These are phyloP conservation scores for Margaritifera margaritifera DNA, from an alignment of 2,888 invertebrate genomes.

Conservation along the genomic window DNA sequence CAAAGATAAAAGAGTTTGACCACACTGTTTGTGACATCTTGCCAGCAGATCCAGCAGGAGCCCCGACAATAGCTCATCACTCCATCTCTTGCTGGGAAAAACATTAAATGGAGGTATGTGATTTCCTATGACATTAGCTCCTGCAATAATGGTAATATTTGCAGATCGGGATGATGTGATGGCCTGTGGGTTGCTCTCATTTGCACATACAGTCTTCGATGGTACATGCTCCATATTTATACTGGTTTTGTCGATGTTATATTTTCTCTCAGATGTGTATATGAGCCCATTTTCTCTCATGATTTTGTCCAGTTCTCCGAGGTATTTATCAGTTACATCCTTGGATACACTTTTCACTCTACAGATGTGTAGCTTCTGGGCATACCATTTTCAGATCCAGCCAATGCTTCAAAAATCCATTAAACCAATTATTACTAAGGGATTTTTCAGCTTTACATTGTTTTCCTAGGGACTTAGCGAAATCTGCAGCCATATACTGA, in stretches of 20 bases:
- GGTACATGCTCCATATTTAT: constrained; percentile 28
- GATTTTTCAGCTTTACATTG: no score
- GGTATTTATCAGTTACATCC: constrained; percentile 20
- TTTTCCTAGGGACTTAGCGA: no score
- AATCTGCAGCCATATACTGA: no score
- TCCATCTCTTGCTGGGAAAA: no score
- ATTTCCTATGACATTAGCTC: constrained; percentile 25
- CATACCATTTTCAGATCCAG: constrained; percentile 20
- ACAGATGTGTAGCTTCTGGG: constrained; percentile 18
- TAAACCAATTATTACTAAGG: constrained; percentile 29
- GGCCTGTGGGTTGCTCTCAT: constrained; percentile 9
- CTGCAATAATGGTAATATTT: no score
- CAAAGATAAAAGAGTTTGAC: no score
- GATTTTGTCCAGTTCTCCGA: constrained; percentile 15
- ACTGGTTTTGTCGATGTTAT: constrained; percentile 33
- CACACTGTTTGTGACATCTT: no score
- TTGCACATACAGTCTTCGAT: constrained; percentile 22
- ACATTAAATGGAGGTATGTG: no score
- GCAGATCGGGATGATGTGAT: constrained; percentile 21
- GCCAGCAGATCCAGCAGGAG: no score
- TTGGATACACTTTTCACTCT: constrained; percentile 25
- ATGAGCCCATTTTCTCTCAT: constrained; percentile 9
- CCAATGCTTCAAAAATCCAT: constrained; percentile 26
- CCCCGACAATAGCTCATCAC: no score
- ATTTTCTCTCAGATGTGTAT: constrained; percentile 20